Evolutionary conservation across 2,797 vertebrate species (phyloP), one percentile per base, ranked within the genome.

Genomic region (Dromococcyx pavoninus): DNA sequence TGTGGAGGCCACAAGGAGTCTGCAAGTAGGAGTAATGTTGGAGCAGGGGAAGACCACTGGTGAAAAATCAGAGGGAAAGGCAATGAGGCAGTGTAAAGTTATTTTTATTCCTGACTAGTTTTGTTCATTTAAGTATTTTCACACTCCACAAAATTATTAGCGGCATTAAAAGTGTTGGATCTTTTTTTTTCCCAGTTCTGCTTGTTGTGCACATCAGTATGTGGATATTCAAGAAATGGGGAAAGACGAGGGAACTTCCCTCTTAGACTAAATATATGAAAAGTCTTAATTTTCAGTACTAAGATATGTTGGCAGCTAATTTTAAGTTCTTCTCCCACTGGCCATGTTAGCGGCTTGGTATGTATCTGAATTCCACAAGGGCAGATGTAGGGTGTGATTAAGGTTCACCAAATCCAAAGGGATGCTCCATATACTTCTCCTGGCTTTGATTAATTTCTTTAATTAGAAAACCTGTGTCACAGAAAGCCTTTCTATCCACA

Each of bases 71-170:
- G 76, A 83, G 79, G 56, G 56, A 78, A 92, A 88, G n/a, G 58
- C 60, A 94, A 23, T 17, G 86, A 94, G 62, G 79, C 87, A 88
- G 35, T 2, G n/a, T 54, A 33, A 88, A 91, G 70, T 93, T 93
- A 78, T 74, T 88, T 93, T 94, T 93, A 84, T 78, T 95, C 58
- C 82, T 89, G 71, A 69, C 64, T 92, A 35, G 44, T 89, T 90
- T 81, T 62, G 60, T 86, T 89, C 17, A 56, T 81, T 91, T 51
- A 51, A 76, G 32, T 65, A 4, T 80, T 91, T 93, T 88, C 51
- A 78, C 5, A 7, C 54, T n/a, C 69, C 51, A 70, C 70, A 88
- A 46, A 89, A 75, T 78, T 23, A 7, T 80, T 79, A 70, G 25
- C 64, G 83, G 28, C 30, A n/a, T 70, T 74, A 53, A 78, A 83